Conservation (phyloP, 2,797 vertebrate species). For the Danio choprae region DNA sequence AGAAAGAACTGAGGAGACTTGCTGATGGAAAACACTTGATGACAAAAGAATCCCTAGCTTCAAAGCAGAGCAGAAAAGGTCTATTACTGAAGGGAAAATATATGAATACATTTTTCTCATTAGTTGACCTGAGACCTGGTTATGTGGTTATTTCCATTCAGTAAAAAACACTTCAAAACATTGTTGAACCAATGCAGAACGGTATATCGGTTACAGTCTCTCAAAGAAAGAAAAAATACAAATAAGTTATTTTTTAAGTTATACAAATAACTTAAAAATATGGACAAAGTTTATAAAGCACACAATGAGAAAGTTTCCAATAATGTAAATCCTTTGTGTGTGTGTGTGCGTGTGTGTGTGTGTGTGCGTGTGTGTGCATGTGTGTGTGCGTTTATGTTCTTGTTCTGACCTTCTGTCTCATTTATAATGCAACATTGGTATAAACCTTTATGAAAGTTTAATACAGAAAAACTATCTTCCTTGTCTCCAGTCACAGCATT, state of each 20-base stretch:
- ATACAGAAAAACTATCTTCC: conserved; percentile 67
- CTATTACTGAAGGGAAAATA: conserved; percentile 74
- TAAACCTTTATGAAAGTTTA: conserved; percentile 72
- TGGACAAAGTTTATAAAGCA: conserved; percentile 64
- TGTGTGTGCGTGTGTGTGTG: background rate
- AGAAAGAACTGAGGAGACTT: conserved; percentile 65
- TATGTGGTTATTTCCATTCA: conserved; percentile 75
- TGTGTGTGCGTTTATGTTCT: conserved; percentile 67
- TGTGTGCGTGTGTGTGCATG: too few relatives aligned
- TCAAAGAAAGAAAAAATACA: conserved; percentile 69
- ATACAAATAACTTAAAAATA: conserved; percentile 68
- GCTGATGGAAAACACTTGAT: conserved; percentile 71
- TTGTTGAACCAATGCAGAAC: conserved; percentile 70
- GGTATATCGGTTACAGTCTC: conserved; percentile 76
- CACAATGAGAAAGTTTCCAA: conserved; percentile 56
- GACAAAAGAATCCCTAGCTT: conserved; percentile 72
- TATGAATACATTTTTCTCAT: conserved; percentile 77
- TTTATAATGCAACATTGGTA: conserved; percentile 70
- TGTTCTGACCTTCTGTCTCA: conserved; percentile 74
- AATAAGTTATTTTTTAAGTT: conserved; percentile 78
- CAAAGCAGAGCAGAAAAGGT: conserved; percentile 71
- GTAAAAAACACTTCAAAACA: conserved; percentile 71
- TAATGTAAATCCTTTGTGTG: conserved; percentile 61
- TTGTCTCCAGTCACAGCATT: conserved; percentile 57
- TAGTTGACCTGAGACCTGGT: conserved; percentile 77